Conservation (phyloP, 2,888 invertebrate genomes). For the Empis stercorea region DNA sequence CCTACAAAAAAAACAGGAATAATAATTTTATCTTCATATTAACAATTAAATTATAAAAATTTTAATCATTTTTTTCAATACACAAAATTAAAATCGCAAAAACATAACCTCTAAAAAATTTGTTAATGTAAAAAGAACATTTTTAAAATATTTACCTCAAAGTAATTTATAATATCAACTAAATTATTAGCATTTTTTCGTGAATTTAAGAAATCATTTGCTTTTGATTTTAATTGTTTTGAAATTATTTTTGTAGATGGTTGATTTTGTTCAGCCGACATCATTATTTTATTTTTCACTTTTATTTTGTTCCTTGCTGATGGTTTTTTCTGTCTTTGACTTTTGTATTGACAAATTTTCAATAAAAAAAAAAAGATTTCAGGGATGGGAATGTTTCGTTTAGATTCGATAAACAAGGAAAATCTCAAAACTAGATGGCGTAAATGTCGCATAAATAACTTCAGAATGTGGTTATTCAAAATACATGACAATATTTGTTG, state of each 20-base stretch:
- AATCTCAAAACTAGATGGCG: too few relatives aligned
- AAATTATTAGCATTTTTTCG: slow-evolving; percentile 52
- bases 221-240: slow-evolving; percentile 52
- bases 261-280: slow-evolving; percentile 4
- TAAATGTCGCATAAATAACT: too few relatives aligned
- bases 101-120: slow-evolving; percentile 3
- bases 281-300: too few relatives aligned
- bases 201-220: slow-evolving; percentile 56
- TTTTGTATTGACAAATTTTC: too few relatives aligned
- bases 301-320: slow-evolving; percentile 9
- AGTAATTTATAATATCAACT: slow-evolving; percentile 52
- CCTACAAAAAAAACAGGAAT: slow-evolving; percentile 14
- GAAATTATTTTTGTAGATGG: slow-evolving; percentile 42
- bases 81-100: too few relatives aligned
- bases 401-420: too few relatives aligned
- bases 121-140: not conserved
- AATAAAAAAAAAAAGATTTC: too few relatives aligned
- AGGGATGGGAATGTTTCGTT: too few relatives aligned
- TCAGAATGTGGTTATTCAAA: too few relatives aligned
- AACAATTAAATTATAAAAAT: too few relatives aligned
- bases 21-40: not conserved
- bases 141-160: slow-evolving; percentile 40
- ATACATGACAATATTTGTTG: too few relatives aligned
- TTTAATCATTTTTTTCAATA: not conserved
- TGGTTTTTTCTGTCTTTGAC: too few relatives aligned